Evolutionary conservation across 1,140 invertebrate genomes (phyloP).

Genomic region (Diuraphis noxia): DNA sequence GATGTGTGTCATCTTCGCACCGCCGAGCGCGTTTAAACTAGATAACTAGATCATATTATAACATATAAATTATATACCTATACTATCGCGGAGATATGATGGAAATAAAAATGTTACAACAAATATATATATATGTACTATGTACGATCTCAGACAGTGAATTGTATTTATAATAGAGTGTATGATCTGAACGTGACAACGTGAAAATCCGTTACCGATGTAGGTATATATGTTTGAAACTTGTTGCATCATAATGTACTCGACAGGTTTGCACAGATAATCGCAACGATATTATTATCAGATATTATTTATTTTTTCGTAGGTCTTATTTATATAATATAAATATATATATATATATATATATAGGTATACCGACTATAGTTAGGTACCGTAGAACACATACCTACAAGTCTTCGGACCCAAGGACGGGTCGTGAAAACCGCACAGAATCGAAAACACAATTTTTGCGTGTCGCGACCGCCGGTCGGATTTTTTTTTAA

Average conservation of each 20-base stretch:
- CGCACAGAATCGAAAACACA: constrained; percentile 16
- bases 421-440: constrained; percentile 32
- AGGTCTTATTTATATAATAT: background rate
- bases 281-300: background rate
- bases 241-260: background rate
- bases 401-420: background rate
- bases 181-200: constrained; percentile 6
- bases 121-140: background rate
- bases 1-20: background rate
- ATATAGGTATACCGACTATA: background rate
- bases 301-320: constrained; percentile 5
- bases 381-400: background rate
- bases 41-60: background rate
- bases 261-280: background rate
- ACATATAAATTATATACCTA: too few relatives aligned
- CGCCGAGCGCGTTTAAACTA: background rate
- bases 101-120: background rate
- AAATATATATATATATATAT: too few relatives aligned
- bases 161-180: background rate
- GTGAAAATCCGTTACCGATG: constrained; percentile 10
- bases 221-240: background rate
- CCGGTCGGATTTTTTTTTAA: background rate
- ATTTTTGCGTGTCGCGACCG: background rate
- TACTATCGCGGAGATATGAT: background rate
- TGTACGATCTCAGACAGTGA: background rate